These are phyloP conservation scores for Sciurus vulgaris DNA, from an alignment of 2,797 vertebrate species.

Conservation along the genomic window DNA sequence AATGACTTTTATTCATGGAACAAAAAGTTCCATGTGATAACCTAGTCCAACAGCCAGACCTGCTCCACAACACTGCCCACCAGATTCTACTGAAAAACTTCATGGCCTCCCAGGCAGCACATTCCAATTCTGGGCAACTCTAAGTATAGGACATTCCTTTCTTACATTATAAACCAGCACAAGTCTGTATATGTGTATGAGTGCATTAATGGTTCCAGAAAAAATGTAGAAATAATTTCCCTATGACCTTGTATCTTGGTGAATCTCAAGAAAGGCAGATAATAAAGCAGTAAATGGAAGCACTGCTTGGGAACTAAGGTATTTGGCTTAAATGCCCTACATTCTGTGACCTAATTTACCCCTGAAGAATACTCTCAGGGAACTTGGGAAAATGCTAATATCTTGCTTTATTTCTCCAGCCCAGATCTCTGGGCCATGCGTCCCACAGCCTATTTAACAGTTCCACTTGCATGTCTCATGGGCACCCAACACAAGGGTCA, in stretches of 20 bases:
- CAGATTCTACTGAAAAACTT: neutral
- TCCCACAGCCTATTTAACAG: neutral
- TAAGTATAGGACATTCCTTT: neutral
- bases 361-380: no score
- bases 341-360: neutral
- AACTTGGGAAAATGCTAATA: neutral
- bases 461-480: neutral
- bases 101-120: accelerated
- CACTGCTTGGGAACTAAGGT: neutral
- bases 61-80: neutral
- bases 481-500: neutral
- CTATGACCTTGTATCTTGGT: neutral
- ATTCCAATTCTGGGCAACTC: neutral
- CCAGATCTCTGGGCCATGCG: neutral
- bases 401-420: neutral
- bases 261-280: neutral
- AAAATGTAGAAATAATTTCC: neutral
- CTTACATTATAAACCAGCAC: neutral
- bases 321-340: neutral
- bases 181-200: neutral
- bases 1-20: neutral
- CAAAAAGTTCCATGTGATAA: neutral
- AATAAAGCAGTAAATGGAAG: neutral
- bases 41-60: neutral
- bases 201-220: neutral